Percentiles rank a stretch among this genome's conserved stretches.
phyloP scores from a whole-genome alignment of 2,797 vertebrate species.

The Squalus acanthias region DNA sequence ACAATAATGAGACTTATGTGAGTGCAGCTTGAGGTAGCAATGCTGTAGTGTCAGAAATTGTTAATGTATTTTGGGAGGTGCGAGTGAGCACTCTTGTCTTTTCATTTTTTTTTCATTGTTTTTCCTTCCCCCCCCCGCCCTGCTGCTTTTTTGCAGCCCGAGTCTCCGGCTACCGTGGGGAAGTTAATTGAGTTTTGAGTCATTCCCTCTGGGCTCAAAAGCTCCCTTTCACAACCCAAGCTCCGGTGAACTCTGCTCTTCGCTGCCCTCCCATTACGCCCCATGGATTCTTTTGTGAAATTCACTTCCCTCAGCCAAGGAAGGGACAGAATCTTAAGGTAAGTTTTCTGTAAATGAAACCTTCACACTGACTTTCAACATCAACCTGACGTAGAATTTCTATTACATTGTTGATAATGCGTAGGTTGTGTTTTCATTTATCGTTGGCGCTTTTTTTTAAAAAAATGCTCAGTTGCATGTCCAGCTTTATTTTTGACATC shows the following conservation, averaged over 20 bases:
- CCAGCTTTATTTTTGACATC: neutral
- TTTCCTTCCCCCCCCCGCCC: neutral
- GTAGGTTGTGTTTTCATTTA: neutral
- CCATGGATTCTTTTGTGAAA: constrained; percentile 71
- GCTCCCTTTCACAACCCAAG: neutral
- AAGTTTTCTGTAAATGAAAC: constrained; percentile 42
- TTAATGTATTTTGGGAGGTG: neutral
- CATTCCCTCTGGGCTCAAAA: constrained; percentile 32
- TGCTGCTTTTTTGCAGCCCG: neutral
- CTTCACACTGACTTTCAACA: neutral
- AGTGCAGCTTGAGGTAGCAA: neutral
- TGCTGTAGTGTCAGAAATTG: no score
- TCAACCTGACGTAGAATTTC: neutral
- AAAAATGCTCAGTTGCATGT: neutral
- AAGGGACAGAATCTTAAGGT: constrained; percentile 84
- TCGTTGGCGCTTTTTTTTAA: neutral
- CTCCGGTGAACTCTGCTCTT: neutral
- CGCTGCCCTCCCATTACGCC: neutral
- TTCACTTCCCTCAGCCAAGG: constrained; percentile 79
- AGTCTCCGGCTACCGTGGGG: neutral
- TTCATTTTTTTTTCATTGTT: neutral
- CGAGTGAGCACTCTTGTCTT: neutral
- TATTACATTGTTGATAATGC: neutral
- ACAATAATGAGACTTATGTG: neutral
- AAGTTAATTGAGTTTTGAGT: neutral